Evolutionary conservation across 2,113 vertebrate genomes (phyloP), one percentile per base, ranked within the genome.

Genomic region (Petrocephalus microphthalmus): DNA sequence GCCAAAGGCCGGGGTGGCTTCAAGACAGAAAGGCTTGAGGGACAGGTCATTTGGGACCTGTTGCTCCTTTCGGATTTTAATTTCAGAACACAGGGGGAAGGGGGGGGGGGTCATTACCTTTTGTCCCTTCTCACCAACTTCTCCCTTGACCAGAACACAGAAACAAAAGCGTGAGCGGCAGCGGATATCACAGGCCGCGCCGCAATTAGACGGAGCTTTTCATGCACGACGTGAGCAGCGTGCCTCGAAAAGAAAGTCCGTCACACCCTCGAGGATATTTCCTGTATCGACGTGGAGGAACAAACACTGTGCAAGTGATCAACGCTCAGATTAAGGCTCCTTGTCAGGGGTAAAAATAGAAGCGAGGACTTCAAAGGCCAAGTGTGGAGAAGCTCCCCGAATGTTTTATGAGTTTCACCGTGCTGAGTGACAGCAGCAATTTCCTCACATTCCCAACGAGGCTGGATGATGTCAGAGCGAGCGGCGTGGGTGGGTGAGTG

Each of bases 71-170:
- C 15, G 54, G 85, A 57, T 56, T 57, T 37, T 57, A 25, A 49
- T 67, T 49, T 49, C 86, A 25, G 45, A 67, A 87, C n/a, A 71
- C 4, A 10, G 60, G 60, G 60, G 60, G 22, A 87, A 87, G 10
- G 47, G 15, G 42, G 15, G 42, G 22, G 42, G 42, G 45, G 17
- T 33, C 25, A 37, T 94, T 95, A 98, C 97, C 97, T 98, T 97
- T 88, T 97, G 97, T 10, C 97, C 97, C 0, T 89, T 94, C 91
- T 98, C 97, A 57, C 97, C 97, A 91, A 93, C 93, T 71, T 94
- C 95, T n/a, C 97, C 97, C 94, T 96, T 94, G 86, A 17, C 4
- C 2, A 1, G 87, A 91, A 86, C 20, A 42, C 25, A 85, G 33
- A 60, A 89, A 91, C 49, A 74, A 87, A 91, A 60, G 92, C 42